Evolutionary conservation across 2,113 vertebrate species (phyloP).

Genomic region (Rhipidura dahli): DNA sequence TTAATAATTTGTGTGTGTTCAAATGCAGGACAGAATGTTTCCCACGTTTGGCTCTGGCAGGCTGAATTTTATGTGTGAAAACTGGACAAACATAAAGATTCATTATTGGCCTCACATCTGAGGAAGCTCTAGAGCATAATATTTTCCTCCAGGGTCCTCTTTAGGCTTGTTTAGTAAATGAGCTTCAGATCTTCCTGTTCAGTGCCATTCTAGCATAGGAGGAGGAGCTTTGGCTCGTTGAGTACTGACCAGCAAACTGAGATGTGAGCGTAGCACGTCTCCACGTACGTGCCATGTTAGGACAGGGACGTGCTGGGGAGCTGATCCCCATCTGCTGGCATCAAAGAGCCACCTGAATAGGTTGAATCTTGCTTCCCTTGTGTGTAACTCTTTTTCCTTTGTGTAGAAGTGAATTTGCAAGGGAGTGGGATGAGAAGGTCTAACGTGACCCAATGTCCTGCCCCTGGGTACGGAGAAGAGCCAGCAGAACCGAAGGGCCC

Average conservation of each 20-base stretch:
- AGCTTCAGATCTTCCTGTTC: not conserved
- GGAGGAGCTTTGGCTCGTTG: not conserved
- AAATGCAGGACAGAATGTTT: constrained; percentile 15
- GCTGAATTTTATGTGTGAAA: not conserved
- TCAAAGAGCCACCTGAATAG: not conserved
- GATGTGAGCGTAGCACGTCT: rapidly evolving
- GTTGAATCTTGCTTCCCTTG: not conserved
- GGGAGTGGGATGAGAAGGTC: not conserved
- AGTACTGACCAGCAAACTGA: not conserved
- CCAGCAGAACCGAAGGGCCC: not conserved
- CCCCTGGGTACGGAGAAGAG: not conserved
- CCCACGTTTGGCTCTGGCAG: not conserved
- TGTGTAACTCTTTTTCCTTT: not conserved
- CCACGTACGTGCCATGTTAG: rapidly evolving
- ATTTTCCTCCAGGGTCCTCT: not conserved
- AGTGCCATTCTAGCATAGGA: not conserved
- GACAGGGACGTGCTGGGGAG: not conserved
- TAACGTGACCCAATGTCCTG: not conserved
- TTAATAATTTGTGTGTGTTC: not conserved
- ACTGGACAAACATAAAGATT: not conserved
- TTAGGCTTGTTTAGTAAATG: not conserved
- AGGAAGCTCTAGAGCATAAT: not conserved
- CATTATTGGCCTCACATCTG: not conserved
- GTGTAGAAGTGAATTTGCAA: not conserved
- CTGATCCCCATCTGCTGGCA: not conserved